Percentiles rank a stretch among this genome's conserved stretches.
Evolutionary conservation across 92 coral and sea anemone species (phyloP).

Genomic region (Palythoa grandis): DNA sequence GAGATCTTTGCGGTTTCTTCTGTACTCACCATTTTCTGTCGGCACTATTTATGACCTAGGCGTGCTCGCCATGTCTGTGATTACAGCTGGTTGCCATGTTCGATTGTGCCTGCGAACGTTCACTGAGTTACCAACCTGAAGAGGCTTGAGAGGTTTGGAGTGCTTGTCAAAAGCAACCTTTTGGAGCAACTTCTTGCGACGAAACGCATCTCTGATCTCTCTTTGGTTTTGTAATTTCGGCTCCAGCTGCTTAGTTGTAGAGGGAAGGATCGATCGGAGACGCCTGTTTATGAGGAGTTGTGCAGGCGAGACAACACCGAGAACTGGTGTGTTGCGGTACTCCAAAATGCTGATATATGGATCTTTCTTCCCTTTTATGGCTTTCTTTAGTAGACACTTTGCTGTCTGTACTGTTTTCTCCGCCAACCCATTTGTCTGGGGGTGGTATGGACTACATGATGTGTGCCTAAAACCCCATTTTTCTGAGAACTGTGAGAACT

Average conservation of each 20-base stretch:
- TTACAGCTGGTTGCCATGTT: not conserved
- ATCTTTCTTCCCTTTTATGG: not conserved
- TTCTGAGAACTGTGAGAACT: too few species aligned
- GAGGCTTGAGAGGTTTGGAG: not conserved
- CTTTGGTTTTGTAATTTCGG: not conserved
- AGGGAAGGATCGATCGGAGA: not conserved
- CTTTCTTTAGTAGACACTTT: not conserved
- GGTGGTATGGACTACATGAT: not conserved
- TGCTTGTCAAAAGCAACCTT: not conserved
- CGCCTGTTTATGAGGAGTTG: slow-evolving; percentile 1
- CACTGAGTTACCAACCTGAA: not conserved
- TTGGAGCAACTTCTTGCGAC: not conserved
- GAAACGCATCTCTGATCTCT: not conserved
- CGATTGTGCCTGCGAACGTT: slow-evolving; percentile 5
- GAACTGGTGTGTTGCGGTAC: slow-evolving; percentile 3
- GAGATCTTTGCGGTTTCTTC: not conserved
- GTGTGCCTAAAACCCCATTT: too few species aligned
- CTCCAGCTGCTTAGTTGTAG: not conserved
- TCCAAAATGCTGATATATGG: slow-evolving; percentile 5
- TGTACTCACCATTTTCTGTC: not conserved
- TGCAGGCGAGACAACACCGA: not conserved
- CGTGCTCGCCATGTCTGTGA: not conserved
- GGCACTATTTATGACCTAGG: slow-evolving; percentile 3
- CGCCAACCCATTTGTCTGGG: not conserved
- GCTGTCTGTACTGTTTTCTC: slow-evolving; percentile 1